Evolutionary conservation across 2,888 invertebrate species (phyloP).

Genomic region (Pseudococcus jackbeardsleyi): DNA sequence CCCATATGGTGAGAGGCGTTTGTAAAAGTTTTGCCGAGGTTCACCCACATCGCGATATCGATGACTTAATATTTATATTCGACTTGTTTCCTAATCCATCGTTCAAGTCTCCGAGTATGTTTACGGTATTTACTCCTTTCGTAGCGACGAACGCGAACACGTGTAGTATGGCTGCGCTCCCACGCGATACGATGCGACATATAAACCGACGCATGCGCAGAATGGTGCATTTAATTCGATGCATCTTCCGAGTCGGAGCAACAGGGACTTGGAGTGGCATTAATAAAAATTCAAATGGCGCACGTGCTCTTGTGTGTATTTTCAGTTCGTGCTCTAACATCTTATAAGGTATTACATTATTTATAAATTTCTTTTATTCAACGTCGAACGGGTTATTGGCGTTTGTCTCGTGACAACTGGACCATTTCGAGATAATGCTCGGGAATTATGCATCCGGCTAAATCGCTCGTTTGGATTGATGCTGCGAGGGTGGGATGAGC

Average conservation of each 20-base stretch:
- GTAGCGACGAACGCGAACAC: background rate
- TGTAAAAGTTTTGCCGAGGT: background rate
- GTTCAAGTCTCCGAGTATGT: constrained; percentile 58
- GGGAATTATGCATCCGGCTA: constrained; percentile 17
- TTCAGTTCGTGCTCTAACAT: constrained; percentile 60
- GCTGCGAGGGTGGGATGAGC: background rate
- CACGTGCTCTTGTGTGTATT: constrained; percentile 57
- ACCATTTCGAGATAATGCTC: background rate
- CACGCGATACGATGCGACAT: constrained; percentile 9
- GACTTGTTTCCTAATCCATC: constrained; percentile 49
- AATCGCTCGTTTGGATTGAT: background rate
- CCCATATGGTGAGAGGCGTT: background rate
- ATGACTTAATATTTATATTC: constrained; percentile 16
- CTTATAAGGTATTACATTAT: constrained; percentile 51
- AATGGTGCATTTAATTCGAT: constrained; percentile 52
- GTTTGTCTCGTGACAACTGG: constrained; percentile 28
- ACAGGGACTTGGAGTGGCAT: constrained; percentile 1
- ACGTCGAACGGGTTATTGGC: constrained; percentile 36
- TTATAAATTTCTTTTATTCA: constrained; percentile 44
- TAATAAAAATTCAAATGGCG: constrained; percentile 63
- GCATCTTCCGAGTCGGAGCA: background rate
- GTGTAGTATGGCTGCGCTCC: background rate
- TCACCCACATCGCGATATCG: constrained; percentile 10
- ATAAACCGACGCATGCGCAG: constrained; percentile 9
- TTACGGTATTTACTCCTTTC: background rate